Evolutionary conservation across 92 coral and sea anemone genomes (phyloP), one percentile per base, ranked within the genome.

Genomic region (Phymanthus crucifer): DNA sequence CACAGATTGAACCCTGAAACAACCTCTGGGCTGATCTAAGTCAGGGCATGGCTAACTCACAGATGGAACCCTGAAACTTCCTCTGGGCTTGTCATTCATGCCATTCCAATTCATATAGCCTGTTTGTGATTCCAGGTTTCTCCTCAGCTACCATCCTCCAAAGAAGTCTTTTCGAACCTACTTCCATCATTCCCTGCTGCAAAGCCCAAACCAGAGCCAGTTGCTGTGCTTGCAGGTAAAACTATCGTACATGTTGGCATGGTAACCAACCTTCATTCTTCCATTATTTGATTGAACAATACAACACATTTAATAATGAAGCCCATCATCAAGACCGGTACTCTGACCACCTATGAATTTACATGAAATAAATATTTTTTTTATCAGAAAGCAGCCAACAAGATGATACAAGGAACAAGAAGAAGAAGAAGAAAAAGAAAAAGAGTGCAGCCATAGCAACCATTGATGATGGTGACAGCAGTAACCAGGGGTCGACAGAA

Each of bases 361-460:
- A 65, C 26, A 65, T 65, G 3, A 10, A 65, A 16, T 65, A 4
- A 10, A 18, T 65, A 16, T 18, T 10, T 18, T 68, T 38, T 70
- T 4, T 27, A 40, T 77, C 27, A 77, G 81, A 37, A 32, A 76
- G 75, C n/a, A 85, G 76, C 32, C 57, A 76, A 31, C 77, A 70
- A 46, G 67, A 71, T 35, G 92, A 82, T 13, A 86, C 88, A 75
- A 95, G n/a, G n/a, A n/a, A n/a, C n/a, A n/a, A 89, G 76, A 95
- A 89, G 83, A 93, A 89, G 83, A 88, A 88, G 70, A 92, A 85
- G 85, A 93, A 91, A 77, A 95, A 91, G 83, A 86, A 86, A 80
- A 82, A 83, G 54, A 84, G 57, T 69, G 90, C 94, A 2, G 96
- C 98, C 8, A 91, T 94, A 47, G 97, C 86, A 37, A 83, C 92